Conservation (phyloP, 2,113 vertebrate genomes). For the Cisticola juncidis region DNA sequence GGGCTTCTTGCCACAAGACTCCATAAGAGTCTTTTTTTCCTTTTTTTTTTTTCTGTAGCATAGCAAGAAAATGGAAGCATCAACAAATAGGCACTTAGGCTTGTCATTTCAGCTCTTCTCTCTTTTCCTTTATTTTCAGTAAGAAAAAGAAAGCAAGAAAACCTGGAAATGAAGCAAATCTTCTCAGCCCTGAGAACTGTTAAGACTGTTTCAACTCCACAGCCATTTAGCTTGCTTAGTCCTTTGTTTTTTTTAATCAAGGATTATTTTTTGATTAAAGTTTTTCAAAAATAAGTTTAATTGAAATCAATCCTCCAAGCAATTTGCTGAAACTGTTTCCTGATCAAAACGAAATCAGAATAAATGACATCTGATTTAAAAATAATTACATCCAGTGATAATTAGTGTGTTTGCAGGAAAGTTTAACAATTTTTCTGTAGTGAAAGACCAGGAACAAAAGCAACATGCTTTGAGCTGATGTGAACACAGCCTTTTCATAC, state of each 20-base stretch:
- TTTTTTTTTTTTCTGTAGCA: no score
- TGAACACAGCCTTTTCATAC: background rate
- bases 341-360: background rate
- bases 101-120: background rate
- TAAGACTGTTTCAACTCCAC: background rate
- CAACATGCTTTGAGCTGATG: background rate
- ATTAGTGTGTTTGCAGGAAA: background rate
- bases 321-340: background rate
- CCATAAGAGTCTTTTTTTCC: background rate
- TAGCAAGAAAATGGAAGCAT: background rate
- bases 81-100: background rate
- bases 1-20: background rate
- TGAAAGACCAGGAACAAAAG: background rate
- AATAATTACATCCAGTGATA: background rate
- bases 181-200: background rate
- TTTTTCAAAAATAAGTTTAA: background rate
- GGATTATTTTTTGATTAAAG: background rate
- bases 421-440: background rate
- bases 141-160: background rate
- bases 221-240: conserved; percentile 7
- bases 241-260: background rate
- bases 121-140: background rate
- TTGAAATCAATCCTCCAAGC: background rate
- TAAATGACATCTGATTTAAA: background rate
- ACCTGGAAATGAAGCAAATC: background rate